Conservation (phyloP, 2,888 invertebrate genomes). For the Platypus cylindrus region DNA sequence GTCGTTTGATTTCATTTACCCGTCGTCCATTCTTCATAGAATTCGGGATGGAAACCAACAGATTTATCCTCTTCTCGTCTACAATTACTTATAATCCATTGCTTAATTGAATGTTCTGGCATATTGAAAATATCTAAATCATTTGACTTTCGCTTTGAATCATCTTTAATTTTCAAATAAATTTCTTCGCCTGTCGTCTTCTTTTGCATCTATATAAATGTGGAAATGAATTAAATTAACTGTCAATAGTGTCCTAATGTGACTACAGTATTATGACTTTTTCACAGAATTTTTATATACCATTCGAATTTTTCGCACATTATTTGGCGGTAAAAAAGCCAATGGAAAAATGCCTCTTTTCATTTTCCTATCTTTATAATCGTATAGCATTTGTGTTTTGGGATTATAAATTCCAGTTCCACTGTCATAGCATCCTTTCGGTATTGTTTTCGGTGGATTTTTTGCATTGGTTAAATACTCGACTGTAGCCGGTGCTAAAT, state of each 20-base stretch:
- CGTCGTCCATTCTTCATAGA: conserved; percentile 41
- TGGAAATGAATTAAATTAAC: no score
- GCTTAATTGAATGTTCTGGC: conserved; percentile 24
- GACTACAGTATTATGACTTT: no score
- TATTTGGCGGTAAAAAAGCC: no score
- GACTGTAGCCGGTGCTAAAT: conserved; percentile 11
- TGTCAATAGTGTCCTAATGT: no score
- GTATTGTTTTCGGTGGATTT: conserved; percentile 9
- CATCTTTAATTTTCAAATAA: no score
- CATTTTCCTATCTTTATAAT: conserved; percentile 2
- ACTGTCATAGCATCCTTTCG: conserved; percentile 15
- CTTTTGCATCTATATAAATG: no score
- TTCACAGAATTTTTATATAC: no score
- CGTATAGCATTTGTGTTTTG: not conserved
- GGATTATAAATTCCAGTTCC: conserved; percentile 11
- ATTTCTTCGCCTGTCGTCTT: no score
- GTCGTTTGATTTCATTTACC: conserved; percentile 4
- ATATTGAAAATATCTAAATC: no score
- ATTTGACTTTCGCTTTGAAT: no score
- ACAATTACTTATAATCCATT: conserved; percentile 54
- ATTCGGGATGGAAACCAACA: conserved; percentile 39
- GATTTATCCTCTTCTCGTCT: conserved; percentile 44
- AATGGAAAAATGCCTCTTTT: not conserved
- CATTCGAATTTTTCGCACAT: no score
- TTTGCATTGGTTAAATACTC: conserved; percentile 15